Evolutionary conservation across 2,888 invertebrate genomes (phyloP).

Genomic region (Unio delphinus): DNA sequence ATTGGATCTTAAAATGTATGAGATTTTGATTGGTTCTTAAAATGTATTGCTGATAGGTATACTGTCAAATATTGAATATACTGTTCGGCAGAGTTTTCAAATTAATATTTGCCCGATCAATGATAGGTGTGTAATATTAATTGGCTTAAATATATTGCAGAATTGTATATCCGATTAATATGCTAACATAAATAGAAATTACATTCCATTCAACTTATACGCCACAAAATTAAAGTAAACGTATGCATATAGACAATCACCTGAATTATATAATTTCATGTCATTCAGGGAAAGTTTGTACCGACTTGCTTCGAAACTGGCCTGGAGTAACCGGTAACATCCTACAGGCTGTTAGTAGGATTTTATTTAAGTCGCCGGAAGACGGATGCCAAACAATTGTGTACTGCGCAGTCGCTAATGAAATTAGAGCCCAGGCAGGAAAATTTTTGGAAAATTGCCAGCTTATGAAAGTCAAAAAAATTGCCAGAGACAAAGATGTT

Average conservation of each 20-base stretch:
- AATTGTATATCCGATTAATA: too few species aligned
- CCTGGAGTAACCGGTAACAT: conserved; percentile 59
- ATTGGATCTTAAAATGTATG: too few species aligned
- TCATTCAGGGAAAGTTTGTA: conserved; percentile 51
- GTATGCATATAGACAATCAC: background rate
- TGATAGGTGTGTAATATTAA: too few species aligned
- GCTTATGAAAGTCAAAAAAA: conserved; percentile 32
- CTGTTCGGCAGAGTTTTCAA: too few species aligned
- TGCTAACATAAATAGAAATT: too few species aligned
- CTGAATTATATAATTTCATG: background rate
- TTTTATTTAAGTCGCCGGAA: conserved; percentile 63
- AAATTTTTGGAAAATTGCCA: conserved; percentile 54
- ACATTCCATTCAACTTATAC: background rate
- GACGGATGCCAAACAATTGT: conserved; percentile 64
- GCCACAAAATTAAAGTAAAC: background rate
- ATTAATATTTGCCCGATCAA: too few species aligned
- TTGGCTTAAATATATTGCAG: too few species aligned
- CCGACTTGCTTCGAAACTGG: conserved; percentile 58
- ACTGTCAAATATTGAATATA: too few species aligned
- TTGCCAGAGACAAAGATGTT: conserved; percentile 42
- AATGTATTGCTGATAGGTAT: too few species aligned
- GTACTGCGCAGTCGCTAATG: conserved; percentile 60
- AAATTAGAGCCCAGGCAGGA: conserved; percentile 56
- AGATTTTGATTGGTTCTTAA: too few species aligned
- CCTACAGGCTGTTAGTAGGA: conserved; percentile 45